phyloP scores from a whole-genome alignment of 1,140 invertebrate species.

The Tetragnatha versicolor region DNA sequence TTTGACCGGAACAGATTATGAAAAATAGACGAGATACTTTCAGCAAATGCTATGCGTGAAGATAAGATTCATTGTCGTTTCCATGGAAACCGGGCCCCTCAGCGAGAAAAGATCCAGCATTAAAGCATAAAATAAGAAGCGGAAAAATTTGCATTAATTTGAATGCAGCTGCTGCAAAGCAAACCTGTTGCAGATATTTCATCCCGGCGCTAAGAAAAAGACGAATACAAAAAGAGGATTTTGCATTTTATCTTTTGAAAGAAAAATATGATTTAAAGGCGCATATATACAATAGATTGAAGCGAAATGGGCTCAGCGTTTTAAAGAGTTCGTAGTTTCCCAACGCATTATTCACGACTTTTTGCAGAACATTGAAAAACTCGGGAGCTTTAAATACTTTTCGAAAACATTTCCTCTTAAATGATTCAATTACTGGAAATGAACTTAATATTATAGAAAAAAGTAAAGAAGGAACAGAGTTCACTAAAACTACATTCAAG shows the following conservation, averaged over 20 bases:
- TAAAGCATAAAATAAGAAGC: neutral
- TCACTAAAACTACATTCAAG: too few species aligned
- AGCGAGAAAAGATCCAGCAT: neutral
- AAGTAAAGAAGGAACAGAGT: too few species aligned
- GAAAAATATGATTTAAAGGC: neutral
- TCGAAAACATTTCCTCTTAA: too few species aligned
- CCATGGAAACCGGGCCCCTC: constrained; percentile 6
- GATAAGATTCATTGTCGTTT: neutral
- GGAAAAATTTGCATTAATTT: constrained; percentile 38
- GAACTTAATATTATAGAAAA: too few species aligned
- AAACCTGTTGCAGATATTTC: neutral
- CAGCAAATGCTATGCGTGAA: too few species aligned
- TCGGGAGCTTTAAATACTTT: too few species aligned
- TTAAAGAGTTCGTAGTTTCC: neutral
- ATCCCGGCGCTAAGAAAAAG: neutral
- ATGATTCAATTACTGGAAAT: too few species aligned
- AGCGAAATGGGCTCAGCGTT: too few species aligned
- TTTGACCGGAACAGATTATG: neutral
- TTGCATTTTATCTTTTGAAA: neutral
- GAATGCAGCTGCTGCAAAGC: neutral
- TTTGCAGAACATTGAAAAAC: neutral
- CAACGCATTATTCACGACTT: neutral
- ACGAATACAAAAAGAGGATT: neutral
- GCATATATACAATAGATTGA: neutral
- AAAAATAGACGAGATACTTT: neutral